phyloP scores from a whole-genome alignment of 2,888 invertebrate species.

The Cremastinae sp. region DNA sequence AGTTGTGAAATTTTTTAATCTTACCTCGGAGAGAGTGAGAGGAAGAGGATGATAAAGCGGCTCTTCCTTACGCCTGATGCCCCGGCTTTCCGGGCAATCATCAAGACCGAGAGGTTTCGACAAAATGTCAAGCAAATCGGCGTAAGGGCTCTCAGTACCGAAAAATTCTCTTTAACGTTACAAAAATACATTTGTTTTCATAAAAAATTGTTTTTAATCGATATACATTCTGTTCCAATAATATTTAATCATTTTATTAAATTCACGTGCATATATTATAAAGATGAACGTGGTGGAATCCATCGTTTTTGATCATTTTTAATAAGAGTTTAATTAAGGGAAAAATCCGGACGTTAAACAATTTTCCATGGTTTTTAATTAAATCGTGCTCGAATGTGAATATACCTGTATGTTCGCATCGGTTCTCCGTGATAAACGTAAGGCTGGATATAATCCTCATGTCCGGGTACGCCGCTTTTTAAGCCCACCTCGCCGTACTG shows the following conservation, averaged over 20 bases:
- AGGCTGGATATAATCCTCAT: constrained; percentile 85
- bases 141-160: constrained; percentile 91
- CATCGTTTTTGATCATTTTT: constrained; percentile 5
- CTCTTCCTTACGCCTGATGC: constrained; percentile 85
- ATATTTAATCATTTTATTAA: too few species aligned
- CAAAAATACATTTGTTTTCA: too few species aligned
- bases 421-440: constrained; percentile 92
- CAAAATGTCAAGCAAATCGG: constrained; percentile 86
- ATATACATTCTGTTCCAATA: too few species aligned
- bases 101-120: constrained; percentile 85
- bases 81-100: constrained; percentile 83
- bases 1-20: too few species aligned
- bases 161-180: constrained; percentile 86
- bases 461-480: constrained; percentile 89
- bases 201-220: too few species aligned
- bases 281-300: background rate
- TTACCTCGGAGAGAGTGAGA: constrained; percentile 84
- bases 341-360: background rate
- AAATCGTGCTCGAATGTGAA: constrained; percentile 37
- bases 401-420: constrained; percentile 85
- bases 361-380: background rate
- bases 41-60: constrained; percentile 83
- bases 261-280: background rate
- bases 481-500: constrained; percentile 94
- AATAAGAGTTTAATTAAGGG: background rate